Percentiles rank a stretch among this genome's conserved stretches.
phyloP scores from a whole-genome alignment of 2,797 vertebrate species.

The Chloroceryle amazona region DNA sequence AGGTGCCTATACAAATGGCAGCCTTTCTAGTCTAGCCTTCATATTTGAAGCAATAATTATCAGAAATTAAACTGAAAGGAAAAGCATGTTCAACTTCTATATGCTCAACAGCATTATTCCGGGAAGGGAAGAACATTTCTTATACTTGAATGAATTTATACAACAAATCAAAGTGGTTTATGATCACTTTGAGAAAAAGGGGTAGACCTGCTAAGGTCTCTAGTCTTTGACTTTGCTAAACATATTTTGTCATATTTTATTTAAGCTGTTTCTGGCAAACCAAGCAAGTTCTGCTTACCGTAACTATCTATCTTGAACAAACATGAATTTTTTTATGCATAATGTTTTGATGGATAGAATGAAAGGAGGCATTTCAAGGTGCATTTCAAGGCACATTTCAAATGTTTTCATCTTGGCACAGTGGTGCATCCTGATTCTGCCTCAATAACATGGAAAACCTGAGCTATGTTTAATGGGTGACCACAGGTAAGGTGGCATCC shows the following conservation, averaged over 20 bases:
- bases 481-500: neutral
- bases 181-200: neutral
- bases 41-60: neutral
- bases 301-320: conserved; percentile 33
- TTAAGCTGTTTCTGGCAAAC: conserved; percentile 29
- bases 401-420: neutral
- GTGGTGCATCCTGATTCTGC: neutral
- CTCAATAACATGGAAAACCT: neutral
- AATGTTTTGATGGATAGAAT: conserved; percentile 36
- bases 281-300: neutral
- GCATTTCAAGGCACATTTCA: neutral
- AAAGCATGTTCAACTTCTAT: neutral
- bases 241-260: conserved; percentile 10
- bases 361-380: conserved; percentile 54
- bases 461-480: neutral
- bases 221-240: conserved; percentile 2
- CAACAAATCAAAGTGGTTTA: neutral
- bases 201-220: neutral
- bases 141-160: neutral
- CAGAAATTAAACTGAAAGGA: neutral
- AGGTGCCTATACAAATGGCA: neutral
- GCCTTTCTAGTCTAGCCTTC: neutral
- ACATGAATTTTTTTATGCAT: neutral
- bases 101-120: neutral
- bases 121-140: neutral